These are phyloP conservation scores for Keiferia lycopersicella DNA, from an alignment of 2,888 invertebrate genomes.

Conservation along the genomic window DNA sequence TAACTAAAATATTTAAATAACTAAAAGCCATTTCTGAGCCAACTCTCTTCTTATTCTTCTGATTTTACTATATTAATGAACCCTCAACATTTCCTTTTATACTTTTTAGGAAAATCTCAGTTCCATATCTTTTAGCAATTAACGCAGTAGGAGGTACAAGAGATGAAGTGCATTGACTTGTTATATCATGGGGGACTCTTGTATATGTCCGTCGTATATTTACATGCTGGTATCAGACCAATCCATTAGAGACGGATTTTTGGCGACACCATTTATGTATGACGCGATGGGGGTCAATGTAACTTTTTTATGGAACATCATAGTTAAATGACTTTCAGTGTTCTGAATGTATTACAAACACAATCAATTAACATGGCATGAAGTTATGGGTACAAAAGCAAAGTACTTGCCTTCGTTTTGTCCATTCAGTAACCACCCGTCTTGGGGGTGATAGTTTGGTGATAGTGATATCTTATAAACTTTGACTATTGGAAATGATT, in stretches of 20 bases:
- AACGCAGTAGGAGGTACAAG: slow-evolving; percentile 12
- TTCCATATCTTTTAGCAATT: background rate
- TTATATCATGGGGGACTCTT: slow-evolving; percentile 2
- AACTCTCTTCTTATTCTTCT: too few species aligned
- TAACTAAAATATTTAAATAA: slow-evolving; percentile 8
- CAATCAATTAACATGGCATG: background rate
- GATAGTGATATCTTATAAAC: background rate
- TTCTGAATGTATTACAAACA: background rate
- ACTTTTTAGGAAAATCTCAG: slow-evolving; percentile 3
- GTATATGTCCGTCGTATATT: background rate
- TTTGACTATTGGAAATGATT: slow-evolving; percentile 42
- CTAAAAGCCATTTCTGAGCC: slow-evolving; percentile 17
- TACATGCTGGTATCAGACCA: background rate
- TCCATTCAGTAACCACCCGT: slow-evolving; percentile 12
- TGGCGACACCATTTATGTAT: background rate
- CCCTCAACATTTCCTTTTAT: slow-evolving; percentile 24
- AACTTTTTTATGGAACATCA: background rate
- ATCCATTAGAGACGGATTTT: background rate
- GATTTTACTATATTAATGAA: background rate
- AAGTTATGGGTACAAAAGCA: background rate
- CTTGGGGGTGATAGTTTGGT: slow-evolving; percentile 25
- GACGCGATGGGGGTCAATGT: background rate
- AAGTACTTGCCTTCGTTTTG: background rate
- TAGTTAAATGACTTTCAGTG: slow-evolving; percentile 23
- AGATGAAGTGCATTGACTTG: slow-evolving; percentile 28